Evolutionary conservation across 2,113 vertebrate species (phyloP), one percentile per base, ranked within the genome.

Genomic region (Stigmatopora argus): DNA sequence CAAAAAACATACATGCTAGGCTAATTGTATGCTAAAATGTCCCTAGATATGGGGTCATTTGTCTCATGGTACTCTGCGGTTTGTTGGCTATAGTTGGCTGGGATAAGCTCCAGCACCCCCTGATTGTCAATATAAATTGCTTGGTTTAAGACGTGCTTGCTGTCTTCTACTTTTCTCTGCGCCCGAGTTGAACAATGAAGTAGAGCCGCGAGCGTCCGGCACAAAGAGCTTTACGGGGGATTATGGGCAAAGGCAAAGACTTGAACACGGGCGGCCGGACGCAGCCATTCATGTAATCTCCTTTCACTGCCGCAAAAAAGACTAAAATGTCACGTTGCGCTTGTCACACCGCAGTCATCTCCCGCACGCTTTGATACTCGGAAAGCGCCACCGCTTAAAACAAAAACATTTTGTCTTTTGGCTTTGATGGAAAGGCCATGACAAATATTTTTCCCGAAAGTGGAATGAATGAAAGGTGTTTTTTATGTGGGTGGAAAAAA

Each of bases 211-310:
- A 73, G 70, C 18, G 56, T 79, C 74, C 55, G 64, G 47, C 76
- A 85, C 80, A 84, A 84, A 84, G 83, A 83, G 84, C 86, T 87
- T 86, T 81, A 88, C 78, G 75, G 65, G 19, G 75, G 85, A 89
- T 90, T 89, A 89, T 71, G 69, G 64, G 64, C 52, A 77, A 80
- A 80, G 64, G 82, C 77, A 72, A 66, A 67, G 78, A 79, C 79
- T 71, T 78, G 63, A 78, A 69, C 72, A 69, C 60, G 75, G 58
- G 63, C 73, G 75, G 58, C 61, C 73, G 78, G 60, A 81, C 64
- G 73, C 82, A 80, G 47, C 64, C 80, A 75, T 81, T 85, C 83
- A 72, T 85, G 79, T 85, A 82, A 87, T 87, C 86, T 83, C 67
- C 44, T 81, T 80, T 74, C 70, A 15, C 48, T 64, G 15, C 11